Evolutionary conservation across 2,113 vertebrate genomes (phyloP), one percentile per base, ranked within the genome.

Genomic region (Delphinus delphis): DNA sequence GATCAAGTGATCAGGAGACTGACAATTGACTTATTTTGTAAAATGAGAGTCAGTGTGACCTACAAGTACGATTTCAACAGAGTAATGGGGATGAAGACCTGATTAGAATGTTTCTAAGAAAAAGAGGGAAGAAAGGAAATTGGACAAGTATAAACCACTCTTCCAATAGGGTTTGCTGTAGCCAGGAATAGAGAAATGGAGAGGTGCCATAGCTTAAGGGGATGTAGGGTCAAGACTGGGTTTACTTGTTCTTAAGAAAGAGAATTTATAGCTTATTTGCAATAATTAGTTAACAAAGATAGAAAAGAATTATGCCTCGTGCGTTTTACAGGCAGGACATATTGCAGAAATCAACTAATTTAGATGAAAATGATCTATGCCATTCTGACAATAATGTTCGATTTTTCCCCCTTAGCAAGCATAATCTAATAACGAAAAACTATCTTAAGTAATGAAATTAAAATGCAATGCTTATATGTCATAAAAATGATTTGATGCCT

Each of bases 301-400:
- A 14, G 84, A 55, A 70, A 8, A n/a, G 12, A 82, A 81, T 68
- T 38, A 36, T 79, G 6, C 3, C 17, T 73, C 23, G 2, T 77
- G 28, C 62, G 3, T 77, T 88, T 94, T 89, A 44, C 2, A 70
- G 33, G 41, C 44, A 91, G 79, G 47, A 47, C 47, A 47, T 47
- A 47, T 47, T 87, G n/a, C 17, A 95, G 13, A 76, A 91, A 84
- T 88, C 63, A 90, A n/a, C 20, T 80, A 88, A 88, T 84, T 76
- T 81, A 88, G 20, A 41, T 80, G 53, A 81, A 94, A 95, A 86
- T 58, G 90, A 65, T 70, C 44, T 50, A 44, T 67, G 70, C 28
- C 28, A 38, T 70, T 89, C 41, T 82, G 63, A 86, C n/a, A 79
- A 4, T 81, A 89, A 76, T 26, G n/a, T 82, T 71, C 23, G 26